These are phyloP conservation scores for Zingel zingel DNA, from an alignment of 2,113 vertebrate species.

Conservation along the genomic window DNA sequence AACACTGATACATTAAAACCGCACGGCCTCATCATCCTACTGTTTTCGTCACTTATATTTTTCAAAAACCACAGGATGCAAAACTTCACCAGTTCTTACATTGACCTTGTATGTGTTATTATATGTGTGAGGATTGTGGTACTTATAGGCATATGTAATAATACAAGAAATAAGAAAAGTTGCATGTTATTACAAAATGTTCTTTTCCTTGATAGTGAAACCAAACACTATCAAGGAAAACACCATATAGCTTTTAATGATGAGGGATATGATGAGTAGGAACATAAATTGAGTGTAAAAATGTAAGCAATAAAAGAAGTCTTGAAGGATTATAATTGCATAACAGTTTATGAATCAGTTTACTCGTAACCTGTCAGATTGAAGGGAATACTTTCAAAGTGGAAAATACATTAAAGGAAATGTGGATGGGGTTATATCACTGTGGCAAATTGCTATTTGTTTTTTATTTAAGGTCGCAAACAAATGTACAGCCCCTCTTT, in stretches of 20 bases:
- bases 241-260: background rate
- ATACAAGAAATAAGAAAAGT: background rate
- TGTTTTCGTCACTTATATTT: slow-evolving; percentile 13
- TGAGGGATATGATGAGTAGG: slow-evolving; percentile 3
- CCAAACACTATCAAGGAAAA: slow-evolving; percentile 27
- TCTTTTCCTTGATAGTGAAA: slow-evolving; percentile 34
- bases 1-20: background rate
- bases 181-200: slow-evolving; percentile 58
- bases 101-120: slow-evolving; percentile 13
- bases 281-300: slow-evolving; percentile 24
- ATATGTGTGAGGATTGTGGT: background rate
- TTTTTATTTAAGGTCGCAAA: background rate
- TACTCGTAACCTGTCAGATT: background rate
- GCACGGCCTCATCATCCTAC: slow-evolving; percentile 14
- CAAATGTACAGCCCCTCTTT: no score
- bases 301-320: slow-evolving; percentile 25
- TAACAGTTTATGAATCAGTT: background rate
- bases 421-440: background rate
- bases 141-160: background rate
- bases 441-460: background rate
- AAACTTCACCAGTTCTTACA: background rate
- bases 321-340: background rate
- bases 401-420: background rate
- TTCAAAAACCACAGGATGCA: background rate
- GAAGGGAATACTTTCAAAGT: background rate